Evolutionary conservation across 2,888 invertebrate species (phyloP), one percentile per base, ranked within the genome.

Genomic region (Drosophila conformis): DNA sequence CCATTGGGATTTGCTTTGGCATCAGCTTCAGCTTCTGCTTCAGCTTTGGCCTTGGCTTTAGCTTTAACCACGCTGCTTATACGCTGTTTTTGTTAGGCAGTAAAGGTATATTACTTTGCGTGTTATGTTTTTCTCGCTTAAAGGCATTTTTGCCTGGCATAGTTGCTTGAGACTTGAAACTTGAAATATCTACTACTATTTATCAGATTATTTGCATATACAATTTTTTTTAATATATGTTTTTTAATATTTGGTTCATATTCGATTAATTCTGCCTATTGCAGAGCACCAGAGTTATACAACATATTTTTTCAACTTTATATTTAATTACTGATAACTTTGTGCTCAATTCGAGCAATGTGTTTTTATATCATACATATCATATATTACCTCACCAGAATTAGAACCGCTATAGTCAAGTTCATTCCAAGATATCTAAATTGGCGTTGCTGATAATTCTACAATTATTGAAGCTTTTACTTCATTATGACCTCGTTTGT

Each of bases 1-100:
- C 56, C 73, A 56, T 46, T 67, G 78, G 78, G 78, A 78, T 68
- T 78, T 76, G 35, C 76, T 51, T 29, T 35, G 42, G 48, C 21
- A 46, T 13, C 36, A 25, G 36, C 54, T n/a, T 8, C 25, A 21
- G 54, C 18, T 36, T 42, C 21, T 27, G 27, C 27, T 27, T 15
- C 5, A 27, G 54, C 13, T 10, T 36, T 33, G 21, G 25, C 68
- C 3, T 35, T 57, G 40, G 40, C 27, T 54, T n/a, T 33, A 18
- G n/a, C 35, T 33, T 53, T 52, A 51, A 25, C 56, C 18, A 27
- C 38, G 21, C 10, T 31, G 21, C 10, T 13, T 29, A 21, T 60
- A 15, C 51, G 11, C 36, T 36, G 42, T 4, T 40, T 4, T 10
- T 29, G 0, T 4, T 8, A 15, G 21, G 4, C n/a, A 40, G 4